These are phyloP conservation scores for Trichonephila clavata DNA, from an alignment of 1,140 invertebrate species.

Conservation along the genomic window DNA sequence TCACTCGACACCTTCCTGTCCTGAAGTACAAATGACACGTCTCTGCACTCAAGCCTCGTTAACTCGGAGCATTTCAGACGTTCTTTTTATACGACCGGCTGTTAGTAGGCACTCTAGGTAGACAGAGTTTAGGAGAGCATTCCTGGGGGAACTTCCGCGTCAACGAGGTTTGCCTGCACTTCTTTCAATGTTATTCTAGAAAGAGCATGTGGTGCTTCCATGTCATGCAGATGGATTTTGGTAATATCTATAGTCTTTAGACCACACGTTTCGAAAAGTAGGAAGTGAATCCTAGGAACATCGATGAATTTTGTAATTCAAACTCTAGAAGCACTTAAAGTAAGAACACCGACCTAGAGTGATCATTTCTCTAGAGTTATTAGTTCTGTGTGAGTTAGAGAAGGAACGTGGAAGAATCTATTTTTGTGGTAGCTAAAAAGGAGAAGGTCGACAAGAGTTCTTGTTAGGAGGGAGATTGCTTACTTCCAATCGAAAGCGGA, in stretches of 20 bases:
- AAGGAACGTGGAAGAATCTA: conserved; percentile 12
- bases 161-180: not conserved
- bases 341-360: not conserved
- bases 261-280: conserved; percentile 19
- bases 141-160: not conserved
- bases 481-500: not conserved
- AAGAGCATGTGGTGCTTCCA: conserved; percentile 51
- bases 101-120: too few relatives aligned
- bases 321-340: conserved; percentile 34
- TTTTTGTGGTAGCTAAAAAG: conserved; percentile 3
- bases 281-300: not conserved
- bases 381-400: conserved; percentile 42
- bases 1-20: not conserved
- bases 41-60: not conserved
- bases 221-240: conserved; percentile 17
- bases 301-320: conserved; percentile 19
- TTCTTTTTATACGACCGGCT: too few relatives aligned
- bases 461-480: not conserved
- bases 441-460: not conserved
- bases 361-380: conserved; percentile 12
- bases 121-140: too few relatives aligned
- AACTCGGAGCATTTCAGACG: not conserved
- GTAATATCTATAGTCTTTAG: conserved; percentile 14
- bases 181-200: conserved; percentile 44
- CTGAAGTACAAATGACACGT: conserved; percentile 8